Percentiles rank a stretch among this genome's conserved stretches.
Evolutionary conservation across 2,888 invertebrate genomes (phyloP).

Genomic region (Pimpla rufipes): DNA sequence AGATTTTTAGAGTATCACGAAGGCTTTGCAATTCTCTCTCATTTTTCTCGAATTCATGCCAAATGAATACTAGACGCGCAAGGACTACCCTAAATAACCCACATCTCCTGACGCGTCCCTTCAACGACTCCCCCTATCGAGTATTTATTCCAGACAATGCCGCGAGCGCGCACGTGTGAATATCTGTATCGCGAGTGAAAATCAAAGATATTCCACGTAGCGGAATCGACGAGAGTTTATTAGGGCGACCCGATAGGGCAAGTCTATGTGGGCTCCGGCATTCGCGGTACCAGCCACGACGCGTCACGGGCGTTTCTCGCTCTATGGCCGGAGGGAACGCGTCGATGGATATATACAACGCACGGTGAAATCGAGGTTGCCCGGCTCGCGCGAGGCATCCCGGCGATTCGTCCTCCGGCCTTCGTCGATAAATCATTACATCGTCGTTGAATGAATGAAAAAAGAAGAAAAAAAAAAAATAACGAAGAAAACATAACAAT

Average conservation of each 20-base stretch:
- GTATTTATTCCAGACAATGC: background rate
- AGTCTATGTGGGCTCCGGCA: constrained; percentile 5
- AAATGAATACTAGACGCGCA: too few species aligned
- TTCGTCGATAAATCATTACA: constrained; percentile 35
- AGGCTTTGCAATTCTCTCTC: too few species aligned
- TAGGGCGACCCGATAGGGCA: constrained; percentile 1
- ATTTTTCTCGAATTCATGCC: too few species aligned
- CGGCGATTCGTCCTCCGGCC: constrained; percentile 22
- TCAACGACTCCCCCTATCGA: background rate
- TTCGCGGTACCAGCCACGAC: constrained; percentile 55
- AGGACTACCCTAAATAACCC: too few species aligned
- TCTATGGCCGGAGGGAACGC: constrained; percentile 23
- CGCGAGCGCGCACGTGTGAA: background rate
- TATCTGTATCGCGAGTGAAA: background rate
- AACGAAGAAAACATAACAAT: too few species aligned
- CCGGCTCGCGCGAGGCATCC: constrained; percentile 9
- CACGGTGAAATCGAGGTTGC: constrained; percentile 28
- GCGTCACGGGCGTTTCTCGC: constrained; percentile 35
- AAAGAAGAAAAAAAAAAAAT: constrained; percentile 5
- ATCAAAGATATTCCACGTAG: constrained; percentile 1
- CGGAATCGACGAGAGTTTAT: constrained; percentile 6
- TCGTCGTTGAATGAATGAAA: constrained; percentile 13
- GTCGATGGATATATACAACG: constrained; percentile 19
- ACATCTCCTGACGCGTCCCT: too few species aligned
- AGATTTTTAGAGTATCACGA: too few species aligned